Evolutionary conservation across 2,888 invertebrate species (phyloP), one percentile per base, ranked within the genome.

Genomic region (Chloroclysta siterata): DNA sequence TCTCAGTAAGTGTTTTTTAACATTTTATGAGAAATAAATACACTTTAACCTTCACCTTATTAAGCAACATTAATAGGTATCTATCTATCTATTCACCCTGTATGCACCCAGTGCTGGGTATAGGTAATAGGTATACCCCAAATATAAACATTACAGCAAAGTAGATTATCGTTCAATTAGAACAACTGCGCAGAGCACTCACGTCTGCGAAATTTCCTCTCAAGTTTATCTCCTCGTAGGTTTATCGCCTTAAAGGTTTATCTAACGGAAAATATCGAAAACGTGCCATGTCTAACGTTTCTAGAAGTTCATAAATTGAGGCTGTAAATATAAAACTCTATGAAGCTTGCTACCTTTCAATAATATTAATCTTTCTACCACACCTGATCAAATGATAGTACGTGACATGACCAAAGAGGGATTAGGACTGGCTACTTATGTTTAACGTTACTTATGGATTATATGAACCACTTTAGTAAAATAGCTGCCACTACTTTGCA

Each of bases 251-350:
- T n/a, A 13, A 22, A 53, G 22, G 47, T 42, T 59, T 52, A 54
- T 55, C 52, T 70, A 65, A 70, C 67, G 65, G 65, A 70, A 65
- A 57, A 70, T 65, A 70, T 70, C 61, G 65, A 70, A 62, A 54
- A 70, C 67, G 67, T 70, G 69, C n/a, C n/a, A 65, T 63, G 56
- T 36, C 51, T 33, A 64, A 61, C 59, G 56, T 22, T 53, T 28
- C 48, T 46, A 36, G 44, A 65, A 46, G 28, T 44, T 36, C 52
- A 42, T 44, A 28, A 13, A 41, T 60, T 51, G 11, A 36, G 14
- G 42, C n/a, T 60, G 41, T 50, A 60, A 42, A 54, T 10, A 17
- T n/a, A 8, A 44, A 44, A 17, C 17, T 44, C 10, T 2, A 39
- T 39, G 0, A 33, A 51, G 51, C 55, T 61, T 52, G 39, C 0